These are phyloP conservation scores for Athene noctua DNA, from an alignment of 2,113 vertebrate species.

Conservation along the genomic window DNA sequence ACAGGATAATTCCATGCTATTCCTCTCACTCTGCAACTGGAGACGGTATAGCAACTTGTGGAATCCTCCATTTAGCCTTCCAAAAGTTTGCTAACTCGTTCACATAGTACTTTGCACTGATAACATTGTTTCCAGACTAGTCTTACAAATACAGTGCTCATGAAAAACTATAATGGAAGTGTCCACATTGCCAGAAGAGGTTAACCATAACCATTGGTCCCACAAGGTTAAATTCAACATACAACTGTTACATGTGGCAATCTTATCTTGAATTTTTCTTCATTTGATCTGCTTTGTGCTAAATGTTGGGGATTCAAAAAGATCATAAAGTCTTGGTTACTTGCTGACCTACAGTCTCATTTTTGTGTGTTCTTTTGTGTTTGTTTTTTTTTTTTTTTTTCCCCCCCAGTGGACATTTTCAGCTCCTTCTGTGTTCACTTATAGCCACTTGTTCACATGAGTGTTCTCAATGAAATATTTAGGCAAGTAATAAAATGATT, in stretches of 20 bases:
- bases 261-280: not conserved
- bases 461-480: slow-evolving; percentile 27
- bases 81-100: not conserved
- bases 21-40: not conserved
- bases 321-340: not conserved
- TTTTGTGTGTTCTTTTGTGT: not conserved
- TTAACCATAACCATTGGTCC: not conserved
- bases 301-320: not conserved
- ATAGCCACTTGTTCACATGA: not conserved
- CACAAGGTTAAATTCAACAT: not conserved
- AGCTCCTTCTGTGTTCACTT: not conserved
- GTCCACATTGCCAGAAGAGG: not conserved
- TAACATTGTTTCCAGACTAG: not conserved
- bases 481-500: not conserved
- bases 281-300: not conserved
- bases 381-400: not conserved
- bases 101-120: not conserved
- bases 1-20: not conserved
- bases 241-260: rapidly evolving
- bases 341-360: not conserved
- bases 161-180: not conserved
- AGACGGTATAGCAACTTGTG: not conserved
- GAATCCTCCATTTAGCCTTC: not conserved
- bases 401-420: not conserved
- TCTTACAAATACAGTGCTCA: not conserved